Base-by-base conservation (phyloP, 2,888 invertebrate species). In the Drosophila greeni region DNA sequence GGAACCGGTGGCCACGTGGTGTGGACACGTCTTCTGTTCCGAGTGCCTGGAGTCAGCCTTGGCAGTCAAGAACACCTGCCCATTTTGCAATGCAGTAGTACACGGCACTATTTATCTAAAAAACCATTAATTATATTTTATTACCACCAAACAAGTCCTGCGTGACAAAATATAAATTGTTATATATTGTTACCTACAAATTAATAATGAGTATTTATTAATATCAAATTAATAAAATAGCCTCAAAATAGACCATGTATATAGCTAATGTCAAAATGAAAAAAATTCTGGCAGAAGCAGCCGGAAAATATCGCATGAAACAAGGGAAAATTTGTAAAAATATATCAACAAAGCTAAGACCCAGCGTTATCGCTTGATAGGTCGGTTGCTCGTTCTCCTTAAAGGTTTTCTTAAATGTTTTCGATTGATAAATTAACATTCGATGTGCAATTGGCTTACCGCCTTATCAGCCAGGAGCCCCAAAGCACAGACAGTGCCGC, bases 391-490 rank as follows among this genome's bases (percentile, higher is more conserved):
- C 42, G 23, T 18, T n/a, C 1, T 14, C 24, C 20, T 16, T 29
- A 36, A 23, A 7, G 24, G 37, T 2, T 47, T 47, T 40, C 26
- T 33, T 12, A 11, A 23, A 29, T 18, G 26, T 47, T 47, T 39
- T 20, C 14, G 4, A 29, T 23, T 23, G 43, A 48, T 62, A 48
- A 40, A 34, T 40, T 16, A 29, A 26, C 36, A 20, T 29, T 47
- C 26, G 20, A 40, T 34, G 33, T 34, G 49, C 57, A 40, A 61
- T 62, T 12, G 59, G 43, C 59, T 62, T 40, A 34, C 20, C 4
- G 14, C 26, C 18, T 60, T 60, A 60, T 60, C 60, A 20, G 42
- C 12, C 24, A 42, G 42, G 5, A 42, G 24, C 14, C 37, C 11
- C 37, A 2, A 2, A 11, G 37, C 18, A 37, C 37, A 37, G 37